Base-by-base conservation (phyloP, 1,140 invertebrate genomes). In the Drosophila elegans region DNA sequence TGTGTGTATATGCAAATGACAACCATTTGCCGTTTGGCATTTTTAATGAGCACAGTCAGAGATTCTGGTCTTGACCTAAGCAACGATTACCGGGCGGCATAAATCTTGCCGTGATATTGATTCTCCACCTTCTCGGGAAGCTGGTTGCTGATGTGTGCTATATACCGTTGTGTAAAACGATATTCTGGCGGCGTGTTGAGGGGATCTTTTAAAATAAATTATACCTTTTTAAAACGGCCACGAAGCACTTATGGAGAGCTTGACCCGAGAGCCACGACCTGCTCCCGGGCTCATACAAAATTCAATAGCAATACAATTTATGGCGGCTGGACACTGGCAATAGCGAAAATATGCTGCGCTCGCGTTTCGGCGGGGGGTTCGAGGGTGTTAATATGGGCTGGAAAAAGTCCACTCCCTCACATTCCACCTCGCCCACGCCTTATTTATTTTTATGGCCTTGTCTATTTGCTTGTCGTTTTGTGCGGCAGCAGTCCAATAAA, bases 391-490 rank as follows among this genome's bases (percentile, higher is more conserved):
- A 86, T 86, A 88, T 83, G 76, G 67, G n/a, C 12, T 34, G 61
- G 60, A 29, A 41, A 39, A 42, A 25, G 7, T 25, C 46, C 71
- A 62, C 21, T 3, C 42, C 46, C 46, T 32, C 46, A 49, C 27
- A 32, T 29, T 27, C 25, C 9, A n/a, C 11, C 41, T n/a, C 39
- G 4, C 10, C 56, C 32, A 21, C 36, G 21, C 76, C 72, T 88
- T 88, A 88, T 88, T 88, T 88, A 88, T 88, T 88, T 88, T 88
- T 88, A 88, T 88, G 84, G 81, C 72, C 84, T 84, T 88, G 73
- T 88, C 80, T 88, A 88, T 88, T 88, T 88, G 83, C 78, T 88
- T 83, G 76, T 89, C 76, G 72, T 69, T 85, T 80, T 85, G 80
- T 86, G 78, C 52, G 71, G 66, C 80, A 84, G 66, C 80, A 84